Evolutionary conservation across 2,797 vertebrate genomes (phyloP).

Genomic region (Lagocephalus sceleratus): DNA sequence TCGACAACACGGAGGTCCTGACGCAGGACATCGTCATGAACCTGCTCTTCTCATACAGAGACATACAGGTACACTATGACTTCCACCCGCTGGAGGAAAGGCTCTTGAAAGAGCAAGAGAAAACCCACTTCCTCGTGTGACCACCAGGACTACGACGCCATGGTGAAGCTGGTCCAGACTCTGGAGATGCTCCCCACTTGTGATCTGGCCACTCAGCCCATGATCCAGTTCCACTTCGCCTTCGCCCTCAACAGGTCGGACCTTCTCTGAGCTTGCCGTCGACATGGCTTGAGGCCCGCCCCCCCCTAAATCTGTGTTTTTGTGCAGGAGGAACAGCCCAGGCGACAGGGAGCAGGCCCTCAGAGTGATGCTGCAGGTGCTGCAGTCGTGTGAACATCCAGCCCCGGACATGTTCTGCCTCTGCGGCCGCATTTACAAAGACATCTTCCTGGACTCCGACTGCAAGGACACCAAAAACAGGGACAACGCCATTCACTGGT

Average conservation of each 20-base stretch:
- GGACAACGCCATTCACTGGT: conserved; percentile 92
- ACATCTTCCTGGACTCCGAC: conserved; percentile 92
- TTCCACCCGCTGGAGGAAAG: not conserved
- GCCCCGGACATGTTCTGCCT: conserved; percentile 96
- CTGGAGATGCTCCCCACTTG: conserved; percentile 91
- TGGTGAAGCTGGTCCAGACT: conserved; percentile 96
- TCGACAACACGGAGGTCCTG: conserved; percentile 90
- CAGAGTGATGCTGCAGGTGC: conserved; percentile 88
- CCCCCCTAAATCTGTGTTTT: not conserved
- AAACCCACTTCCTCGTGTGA: not conserved
- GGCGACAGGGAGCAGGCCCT: conserved; percentile 90
- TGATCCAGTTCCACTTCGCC: conserved; percentile 95
- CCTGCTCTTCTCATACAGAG: conserved; percentile 93
- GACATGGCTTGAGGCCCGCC: too few species aligned
- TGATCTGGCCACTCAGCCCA: conserved; percentile 89
- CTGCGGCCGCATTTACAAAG: conserved; percentile 96
- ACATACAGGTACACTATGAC: conserved; percentile 90
- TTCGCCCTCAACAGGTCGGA: conserved; percentile 92
- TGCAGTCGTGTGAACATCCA: conserved; percentile 87
- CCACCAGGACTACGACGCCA: conserved; percentile 90
- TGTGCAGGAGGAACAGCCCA: conserved; percentile 83
- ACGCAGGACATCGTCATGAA: conserved; percentile 95
- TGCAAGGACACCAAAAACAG: conserved; percentile 87
- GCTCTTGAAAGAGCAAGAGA: not conserved
- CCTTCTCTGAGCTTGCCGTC: not conserved